These are phyloP conservation scores for Dasysyrphus albostriatus DNA, from an alignment of 2,888 invertebrate genomes.

Conservation along the genomic window DNA sequence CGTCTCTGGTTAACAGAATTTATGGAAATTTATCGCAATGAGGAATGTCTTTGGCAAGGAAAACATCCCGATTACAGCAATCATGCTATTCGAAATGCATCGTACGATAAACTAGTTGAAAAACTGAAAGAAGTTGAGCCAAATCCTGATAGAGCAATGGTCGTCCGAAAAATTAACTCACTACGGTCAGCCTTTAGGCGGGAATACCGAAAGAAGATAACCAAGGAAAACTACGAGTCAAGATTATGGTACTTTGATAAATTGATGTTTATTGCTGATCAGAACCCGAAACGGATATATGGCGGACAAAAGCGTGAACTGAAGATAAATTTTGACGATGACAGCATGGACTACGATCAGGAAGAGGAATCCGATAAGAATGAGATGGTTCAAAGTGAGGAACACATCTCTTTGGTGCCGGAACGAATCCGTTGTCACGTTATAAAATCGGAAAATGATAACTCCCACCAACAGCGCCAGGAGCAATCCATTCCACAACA, in stretches of 20 bases:
- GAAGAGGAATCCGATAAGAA: slow-evolving; percentile 77
- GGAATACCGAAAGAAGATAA: slow-evolving; percentile 81
- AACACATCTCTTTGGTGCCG: slow-evolving; percentile 8
- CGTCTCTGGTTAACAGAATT: slow-evolving; percentile 83
- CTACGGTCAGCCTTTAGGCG: slow-evolving; percentile 82
- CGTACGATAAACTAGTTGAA: slow-evolving; percentile 82
- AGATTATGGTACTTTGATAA: slow-evolving; percentile 83
- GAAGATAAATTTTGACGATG: slow-evolving; percentile 81
- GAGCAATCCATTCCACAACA: slow-evolving; percentile 44
- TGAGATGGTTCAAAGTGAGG: slow-evolving; percentile 37
- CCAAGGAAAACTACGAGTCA: slow-evolving; percentile 81
- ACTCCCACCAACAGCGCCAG: slow-evolving; percentile 76
- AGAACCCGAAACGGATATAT: slow-evolving; percentile 80
- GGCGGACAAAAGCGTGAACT: slow-evolving; percentile 79
- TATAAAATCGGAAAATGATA: slow-evolving; percentile 53
- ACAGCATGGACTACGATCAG: slow-evolving; percentile 81
- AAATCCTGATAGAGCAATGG: slow-evolving; percentile 82
- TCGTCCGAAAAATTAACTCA: slow-evolving; percentile 83
- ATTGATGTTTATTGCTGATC: slow-evolving; percentile 82
- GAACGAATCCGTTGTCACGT: slow-evolving; percentile 29
- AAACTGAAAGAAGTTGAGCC: slow-evolving; percentile 83
- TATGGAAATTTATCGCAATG: slow-evolving; percentile 82
- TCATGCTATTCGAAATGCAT: slow-evolving; percentile 81
- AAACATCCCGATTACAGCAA: slow-evolving; percentile 83
- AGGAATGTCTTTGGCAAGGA: slow-evolving; percentile 83